Conservation (phyloP, 2,797 vertebrate species). For the Pogonophryne albipinna region DNA sequence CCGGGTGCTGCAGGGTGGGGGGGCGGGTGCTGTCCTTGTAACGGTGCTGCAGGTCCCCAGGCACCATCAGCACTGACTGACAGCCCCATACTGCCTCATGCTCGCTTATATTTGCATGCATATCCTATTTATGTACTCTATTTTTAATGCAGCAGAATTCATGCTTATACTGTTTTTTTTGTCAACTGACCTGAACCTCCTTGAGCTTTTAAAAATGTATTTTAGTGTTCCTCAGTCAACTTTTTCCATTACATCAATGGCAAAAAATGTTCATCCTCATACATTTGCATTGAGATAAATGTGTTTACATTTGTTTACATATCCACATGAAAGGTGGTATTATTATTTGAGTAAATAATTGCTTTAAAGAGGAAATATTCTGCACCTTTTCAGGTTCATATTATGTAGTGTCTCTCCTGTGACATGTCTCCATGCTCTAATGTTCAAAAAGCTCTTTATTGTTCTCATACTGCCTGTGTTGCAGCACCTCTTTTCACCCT, state of each 20-base stretch:
- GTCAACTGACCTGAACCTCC: slow-evolving; percentile 23
- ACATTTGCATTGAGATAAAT: slow-evolving; percentile 12
- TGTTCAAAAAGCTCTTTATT: no score
- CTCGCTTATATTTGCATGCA: slow-evolving; percentile 69
- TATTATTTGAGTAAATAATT: background rate
- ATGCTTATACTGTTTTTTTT: background rate
- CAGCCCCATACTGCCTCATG: slow-evolving; percentile 64
- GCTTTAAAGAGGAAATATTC: background rate
- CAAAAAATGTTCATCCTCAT: background rate
- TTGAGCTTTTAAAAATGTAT: background rate
- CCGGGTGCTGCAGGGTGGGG: slow-evolving; percentile 78
- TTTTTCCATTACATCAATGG: background rate
- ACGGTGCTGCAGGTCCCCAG: slow-evolving; percentile 69
- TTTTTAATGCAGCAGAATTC: slow-evolving; percentile 40
- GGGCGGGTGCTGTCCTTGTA: slow-evolving; percentile 81
- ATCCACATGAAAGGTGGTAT: background rate
- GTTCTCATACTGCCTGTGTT: no score
- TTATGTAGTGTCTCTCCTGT: no score
- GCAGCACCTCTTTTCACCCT: no score
- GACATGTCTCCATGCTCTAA: no score
- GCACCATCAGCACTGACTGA: slow-evolving; percentile 71
- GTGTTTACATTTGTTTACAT: background rate
- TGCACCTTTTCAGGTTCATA: no score
- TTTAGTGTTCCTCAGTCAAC: background rate
- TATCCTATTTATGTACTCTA: slow-evolving; percentile 72